A percentile compares a stretch with the other conserved stretches of the same genome.
Conservation (phyloP, 2,797 vertebrate species). For the Triplophysa bombifrons region DNA sequence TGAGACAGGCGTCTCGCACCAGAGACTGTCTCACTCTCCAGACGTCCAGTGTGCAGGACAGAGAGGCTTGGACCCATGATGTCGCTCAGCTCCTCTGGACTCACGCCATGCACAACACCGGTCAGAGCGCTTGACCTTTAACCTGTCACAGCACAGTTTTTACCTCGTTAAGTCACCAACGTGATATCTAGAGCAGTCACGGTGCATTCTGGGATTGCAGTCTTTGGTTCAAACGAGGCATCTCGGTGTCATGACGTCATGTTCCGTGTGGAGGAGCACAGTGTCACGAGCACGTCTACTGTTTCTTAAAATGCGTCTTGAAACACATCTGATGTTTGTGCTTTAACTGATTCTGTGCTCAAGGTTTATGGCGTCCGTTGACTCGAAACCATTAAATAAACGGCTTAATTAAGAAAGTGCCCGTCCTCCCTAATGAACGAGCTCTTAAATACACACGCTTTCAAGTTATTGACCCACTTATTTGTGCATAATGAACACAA, state of each 20-base stretch:
- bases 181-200: not conserved
- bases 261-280: no score
- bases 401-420: constrained; percentile 32
- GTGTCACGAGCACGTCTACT: no score
- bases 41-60: constrained; percentile 72
- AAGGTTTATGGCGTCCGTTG: not conserved
- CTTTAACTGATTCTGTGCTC: not conserved
- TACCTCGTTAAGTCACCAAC: no score
- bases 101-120: constrained; percentile 88
- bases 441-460: constrained; percentile 39
- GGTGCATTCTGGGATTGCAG: not conserved
- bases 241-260: not conserved
- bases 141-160: not conserved
- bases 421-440: constrained; percentile 31
- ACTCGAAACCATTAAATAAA: constrained; percentile 27
- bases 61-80: constrained; percentile 83
- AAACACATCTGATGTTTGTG: not conserved
- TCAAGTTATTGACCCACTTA: constrained; percentile 50
- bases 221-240: not conserved
- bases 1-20: constrained; percentile 79
- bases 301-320: no score
- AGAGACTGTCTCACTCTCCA: constrained; percentile 85
- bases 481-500: constrained; percentile 50
- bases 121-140: constrained; percentile 60
- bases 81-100: constrained; percentile 89